Base-by-base conservation (phyloP, 1,140 invertebrate species). In the Chrysomallon squamiferum region DNA sequence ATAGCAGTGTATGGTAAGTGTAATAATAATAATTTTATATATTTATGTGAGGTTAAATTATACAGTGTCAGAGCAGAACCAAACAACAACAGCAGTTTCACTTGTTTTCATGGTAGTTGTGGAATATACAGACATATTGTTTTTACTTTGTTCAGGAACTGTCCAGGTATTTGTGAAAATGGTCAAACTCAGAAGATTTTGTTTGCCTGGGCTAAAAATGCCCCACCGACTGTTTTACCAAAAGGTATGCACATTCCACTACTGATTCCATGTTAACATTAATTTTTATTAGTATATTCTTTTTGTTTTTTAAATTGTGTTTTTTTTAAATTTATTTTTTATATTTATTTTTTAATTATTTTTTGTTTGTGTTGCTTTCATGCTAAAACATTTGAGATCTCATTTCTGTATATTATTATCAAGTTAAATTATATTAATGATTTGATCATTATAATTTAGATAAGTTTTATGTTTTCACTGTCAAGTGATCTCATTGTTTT, bases 201-300 rank as follows among this genome's bases (percentile, higher is more conserved):
- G 22, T 99, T 98, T 86, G 96, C 96, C 0, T 99, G 97, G 97
- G 97, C 96, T 3, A 89, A 93, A 79, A 94, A 98, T 86, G 97
- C 97, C 0, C 95, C 95, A 3, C 88, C 88, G 35, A 87, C 98
- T 5, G 84, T 90, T 47, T 83, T 99, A 56, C 97, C 97, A 0
- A 84, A 93, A 63, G 93, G 91, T 76, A 69, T n/a, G n/a, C n/a
- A n/a, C 65, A 71, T 59, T 13, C 38, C 54, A 54, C 25, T 18
- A 20, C 25, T 13, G 50, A 18, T 54, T 20, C 20, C 43, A 18
- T 2, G 3, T 1, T 45, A 45, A 45, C 20, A 20, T 45, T 18
- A 18, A 15, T 45, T 20, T 45, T 1, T 5, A 9, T n/a, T 25
- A 27, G 25, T 65, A 11, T 50, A 43, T 43, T 43, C n/a, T n/a